Percentiles rank a stretch among this genome's conserved stretches.
phyloP scores from a whole-genome alignment of 2,797 vertebrate species.

The Microchirus variegatus region DNA sequence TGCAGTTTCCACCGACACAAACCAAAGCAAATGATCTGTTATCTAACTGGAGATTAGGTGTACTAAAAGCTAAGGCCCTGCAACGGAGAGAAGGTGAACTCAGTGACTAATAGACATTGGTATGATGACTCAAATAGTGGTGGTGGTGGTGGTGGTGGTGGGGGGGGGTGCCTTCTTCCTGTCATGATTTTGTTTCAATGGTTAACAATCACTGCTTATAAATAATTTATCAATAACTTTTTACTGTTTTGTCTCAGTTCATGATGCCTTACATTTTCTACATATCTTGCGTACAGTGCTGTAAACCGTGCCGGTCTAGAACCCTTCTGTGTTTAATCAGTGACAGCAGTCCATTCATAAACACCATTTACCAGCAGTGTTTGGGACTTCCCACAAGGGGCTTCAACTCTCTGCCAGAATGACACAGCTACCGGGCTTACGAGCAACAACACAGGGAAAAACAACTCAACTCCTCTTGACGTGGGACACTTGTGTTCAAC shows the following conservation, averaged over 20 bases:
- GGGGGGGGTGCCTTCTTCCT: constrained; percentile 38
- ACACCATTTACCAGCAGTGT: constrained; percentile 68
- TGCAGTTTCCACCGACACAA: constrained; percentile 25
- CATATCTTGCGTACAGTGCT: neutral
- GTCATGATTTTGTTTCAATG: neutral
- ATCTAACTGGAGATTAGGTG: constrained; percentile 61
- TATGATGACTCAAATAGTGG: constrained; percentile 64
- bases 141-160: too few species aligned
- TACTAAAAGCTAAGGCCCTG: constrained; percentile 36
- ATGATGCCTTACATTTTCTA: neutral
- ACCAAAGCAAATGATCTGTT: constrained; percentile 41
- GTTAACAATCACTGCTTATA: neutral
- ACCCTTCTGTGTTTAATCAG: constrained; percentile 44
- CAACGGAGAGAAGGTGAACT: constrained; percentile 48
- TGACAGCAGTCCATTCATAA: constrained; percentile 72
- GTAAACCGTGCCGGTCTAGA: constrained; percentile 24
- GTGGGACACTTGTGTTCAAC: constrained; percentile 35
- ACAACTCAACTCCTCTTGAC: constrained; percentile 37
- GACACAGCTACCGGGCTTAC: constrained; percentile 55
- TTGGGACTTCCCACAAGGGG: constrained; percentile 69
- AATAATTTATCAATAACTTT: neutral
- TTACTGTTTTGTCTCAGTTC: neutral
- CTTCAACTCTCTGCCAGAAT: constrained; percentile 52
- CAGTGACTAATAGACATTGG: constrained; percentile 61
- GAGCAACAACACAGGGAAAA: constrained; percentile 54